Conservation (phyloP, 2,797 vertebrate species). For the Buceros bicornis region DNA sequence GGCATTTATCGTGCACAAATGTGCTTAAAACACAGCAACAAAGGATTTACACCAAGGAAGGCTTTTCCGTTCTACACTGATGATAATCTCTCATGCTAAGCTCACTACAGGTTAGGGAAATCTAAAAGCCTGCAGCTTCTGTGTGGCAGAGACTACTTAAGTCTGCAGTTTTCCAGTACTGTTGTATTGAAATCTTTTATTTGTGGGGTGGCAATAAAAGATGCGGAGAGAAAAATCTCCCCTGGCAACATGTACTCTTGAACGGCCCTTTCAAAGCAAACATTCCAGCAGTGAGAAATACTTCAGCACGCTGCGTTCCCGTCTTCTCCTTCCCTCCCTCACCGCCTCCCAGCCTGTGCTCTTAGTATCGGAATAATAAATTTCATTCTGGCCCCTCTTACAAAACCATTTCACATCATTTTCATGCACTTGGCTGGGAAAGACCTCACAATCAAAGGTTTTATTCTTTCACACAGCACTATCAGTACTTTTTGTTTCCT, state of each 20-base stretch:
- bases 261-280: conserved; percentile 45
- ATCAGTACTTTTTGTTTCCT: neutral
- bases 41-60: neutral
- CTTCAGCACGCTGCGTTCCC: neutral
- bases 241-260: conserved; percentile 45
- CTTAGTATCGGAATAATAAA: neutral
- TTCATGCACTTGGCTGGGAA: neutral
- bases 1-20: neutral
- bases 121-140: neutral
- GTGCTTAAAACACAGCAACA: neutral
- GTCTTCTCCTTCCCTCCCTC: neutral
- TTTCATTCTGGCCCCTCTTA: neutral
- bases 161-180: neutral
- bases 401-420: neutral
- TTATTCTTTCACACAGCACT: neutral
- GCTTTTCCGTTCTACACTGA: neutral
- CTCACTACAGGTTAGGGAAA: conserved; percentile 2
- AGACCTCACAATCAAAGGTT: neutral
- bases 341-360: neutral
- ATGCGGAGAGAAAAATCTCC: conserved; percentile 42
- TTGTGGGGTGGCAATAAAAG: conserved; percentile 43
- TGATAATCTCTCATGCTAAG: neutral
- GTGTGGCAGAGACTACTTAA: neutral
- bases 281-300: neutral
- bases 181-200: conserved; percentile 17